Percentiles rank a stretch among this genome's conserved stretches.
phyloP scores from a whole-genome alignment of 1,140 invertebrate genomes.

The Rhyacophila brunnea region DNA sequence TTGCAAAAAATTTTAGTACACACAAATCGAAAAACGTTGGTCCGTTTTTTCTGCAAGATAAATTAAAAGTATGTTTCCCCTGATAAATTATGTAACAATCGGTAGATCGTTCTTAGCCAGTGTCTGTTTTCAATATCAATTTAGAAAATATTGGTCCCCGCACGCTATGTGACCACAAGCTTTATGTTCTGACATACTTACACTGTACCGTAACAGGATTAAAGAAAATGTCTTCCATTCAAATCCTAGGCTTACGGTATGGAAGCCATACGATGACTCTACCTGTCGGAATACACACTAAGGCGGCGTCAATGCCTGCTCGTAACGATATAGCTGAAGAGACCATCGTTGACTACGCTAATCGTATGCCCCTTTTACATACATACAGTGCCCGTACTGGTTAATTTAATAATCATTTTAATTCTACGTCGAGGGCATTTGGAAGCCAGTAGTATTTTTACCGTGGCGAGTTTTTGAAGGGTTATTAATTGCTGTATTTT shows the following conservation, averaged over 20 bases:
- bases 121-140: not conserved
- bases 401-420: slow-evolving; percentile 56
- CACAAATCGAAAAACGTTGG: too few species aligned
- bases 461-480: slow-evolving; percentile 34
- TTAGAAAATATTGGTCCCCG: too few species aligned
- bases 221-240: slow-evolving; percentile 26
- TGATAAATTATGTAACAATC: too few species aligned
- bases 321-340: too few species aligned
- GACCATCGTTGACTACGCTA: too few species aligned
- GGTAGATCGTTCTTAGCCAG: not conserved
- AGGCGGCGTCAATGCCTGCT: not conserved
- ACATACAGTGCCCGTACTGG: slow-evolving; percentile 35
- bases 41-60: too few species aligned
- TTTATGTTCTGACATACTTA: slow-evolving; percentile 14
- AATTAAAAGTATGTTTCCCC: too few species aligned
- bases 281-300: not conserved
- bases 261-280: slow-evolving; percentile 18
- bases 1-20: too few species aligned
- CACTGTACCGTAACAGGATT: slow-evolving; percentile 30
- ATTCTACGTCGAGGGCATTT: slow-evolving; percentile 15
- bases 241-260: slow-evolving; percentile 30
- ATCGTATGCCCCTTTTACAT: slow-evolving; percentile 10
- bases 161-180: too few species aligned
- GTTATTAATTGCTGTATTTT: not conserved
- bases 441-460: slow-evolving; percentile 41